Conservation (phyloP, 2,797 vertebrate genomes). For the Coregonus suidteri region DNA sequence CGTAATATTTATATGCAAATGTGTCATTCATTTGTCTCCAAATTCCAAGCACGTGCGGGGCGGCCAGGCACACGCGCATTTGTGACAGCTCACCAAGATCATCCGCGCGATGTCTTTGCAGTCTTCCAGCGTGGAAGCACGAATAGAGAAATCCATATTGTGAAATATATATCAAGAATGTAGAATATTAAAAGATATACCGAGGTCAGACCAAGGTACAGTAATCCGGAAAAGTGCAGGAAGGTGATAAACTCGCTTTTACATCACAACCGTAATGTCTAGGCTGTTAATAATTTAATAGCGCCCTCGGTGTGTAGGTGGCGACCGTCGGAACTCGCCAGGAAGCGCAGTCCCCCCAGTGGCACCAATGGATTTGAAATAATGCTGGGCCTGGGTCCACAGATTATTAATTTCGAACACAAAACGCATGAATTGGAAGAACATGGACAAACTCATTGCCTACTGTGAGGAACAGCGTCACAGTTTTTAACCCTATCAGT, state of each 20-base stretch:
- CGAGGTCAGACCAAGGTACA: not conserved
- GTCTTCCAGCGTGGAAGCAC: constrained; percentile 72
- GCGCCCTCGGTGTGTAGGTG: constrained; percentile 37
- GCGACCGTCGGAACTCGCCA: not conserved
- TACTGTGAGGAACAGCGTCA: not conserved
- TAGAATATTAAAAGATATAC: no score
- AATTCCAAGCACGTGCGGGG: constrained; percentile 18
- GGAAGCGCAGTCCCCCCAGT: no score
- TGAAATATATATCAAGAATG: not conserved
- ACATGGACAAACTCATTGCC: not conserved
- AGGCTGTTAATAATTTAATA: constrained; percentile 5
- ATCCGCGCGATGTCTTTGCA: constrained; percentile 78
- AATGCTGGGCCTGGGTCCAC: no score
- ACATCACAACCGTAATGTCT: not conserved
- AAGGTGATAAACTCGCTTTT: not conserved
- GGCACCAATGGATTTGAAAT: not conserved
- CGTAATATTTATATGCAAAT: constrained; percentile 7
- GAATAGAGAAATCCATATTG: constrained; percentile 72
- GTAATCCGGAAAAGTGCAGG: not conserved
- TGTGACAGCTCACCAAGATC: constrained; percentile 67
- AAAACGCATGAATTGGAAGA: not conserved
- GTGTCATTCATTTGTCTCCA: not conserved
- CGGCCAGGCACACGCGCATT: not conserved
- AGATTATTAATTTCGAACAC: no score
- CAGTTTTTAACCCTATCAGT: no score